Conservation (phyloP, 2,888 invertebrate species). For the Mythimna pallens region DNA sequence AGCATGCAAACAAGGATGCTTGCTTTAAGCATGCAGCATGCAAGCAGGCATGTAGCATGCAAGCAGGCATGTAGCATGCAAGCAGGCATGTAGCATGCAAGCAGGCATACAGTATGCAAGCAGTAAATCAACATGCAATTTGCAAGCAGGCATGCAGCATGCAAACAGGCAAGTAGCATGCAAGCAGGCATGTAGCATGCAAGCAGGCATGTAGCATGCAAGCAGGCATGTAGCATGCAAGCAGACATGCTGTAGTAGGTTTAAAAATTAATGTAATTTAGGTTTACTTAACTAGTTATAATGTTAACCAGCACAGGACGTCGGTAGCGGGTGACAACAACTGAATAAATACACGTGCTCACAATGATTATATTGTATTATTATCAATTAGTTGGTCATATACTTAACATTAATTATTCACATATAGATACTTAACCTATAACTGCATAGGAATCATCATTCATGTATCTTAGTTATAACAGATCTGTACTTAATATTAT, state of each 20-base stretch:
- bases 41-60: no score
- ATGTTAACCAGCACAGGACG: slow-evolving; percentile 20
- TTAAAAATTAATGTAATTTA: slow-evolving; percentile 3
- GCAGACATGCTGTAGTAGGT: neutral
- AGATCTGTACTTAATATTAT: slow-evolving; percentile 68
- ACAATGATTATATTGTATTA: slow-evolving; percentile 63
- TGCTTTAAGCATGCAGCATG: no score
- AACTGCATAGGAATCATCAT: slow-evolving; percentile 69
- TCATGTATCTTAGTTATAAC: slow-evolving; percentile 59
- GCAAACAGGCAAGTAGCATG: no score
- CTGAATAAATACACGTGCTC: slow-evolving; percentile 64
- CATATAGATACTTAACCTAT: slow-evolving; percentile 58
- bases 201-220: no score
- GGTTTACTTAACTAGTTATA: neutral
- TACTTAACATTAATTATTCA: slow-evolving; percentile 55
- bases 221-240: no score
- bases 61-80: no score
- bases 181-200: no score
- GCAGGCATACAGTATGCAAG: no score
- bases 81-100: no score
- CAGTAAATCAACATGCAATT: no score
- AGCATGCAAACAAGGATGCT: no score
- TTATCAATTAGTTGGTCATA: slow-evolving; percentile 62
- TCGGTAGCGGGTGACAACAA: slow-evolving; percentile 27
- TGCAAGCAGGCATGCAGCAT: no score